Conservation (phyloP, 2,797 vertebrate species). For the Myripristis jacobus region DNA sequence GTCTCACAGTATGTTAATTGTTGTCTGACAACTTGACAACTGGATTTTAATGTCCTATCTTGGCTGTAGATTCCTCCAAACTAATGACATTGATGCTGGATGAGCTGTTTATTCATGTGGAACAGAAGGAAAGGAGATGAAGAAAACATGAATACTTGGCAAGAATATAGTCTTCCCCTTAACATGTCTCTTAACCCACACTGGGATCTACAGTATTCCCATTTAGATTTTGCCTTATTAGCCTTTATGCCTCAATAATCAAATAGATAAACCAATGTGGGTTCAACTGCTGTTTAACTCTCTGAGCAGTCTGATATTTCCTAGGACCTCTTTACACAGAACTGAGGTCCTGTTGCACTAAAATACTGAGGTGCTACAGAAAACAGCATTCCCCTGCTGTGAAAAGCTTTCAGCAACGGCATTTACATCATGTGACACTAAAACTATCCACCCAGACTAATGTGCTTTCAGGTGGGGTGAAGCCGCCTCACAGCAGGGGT, state of each 20-base stretch:
- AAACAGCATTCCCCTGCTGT: conserved; percentile 6
- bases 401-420: conserved; percentile 5
- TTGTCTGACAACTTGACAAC: too few relatives aligned
- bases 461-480: not conserved
- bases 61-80: not conserved
- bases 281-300: not conserved
- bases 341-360: conserved; percentile 28
- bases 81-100: not conserved
- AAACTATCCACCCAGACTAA: not conserved
- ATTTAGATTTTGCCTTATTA: conserved; percentile 3
- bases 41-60: too few relatives aligned
- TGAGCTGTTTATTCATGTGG: not conserved
- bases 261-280: conserved; percentile 6
- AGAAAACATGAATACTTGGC: not conserved
- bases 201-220: not conserved
- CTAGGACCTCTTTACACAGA: conserved; percentile 31
- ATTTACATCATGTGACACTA: conserved; percentile 4
- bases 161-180: not conserved
- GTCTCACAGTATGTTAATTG: not conserved
- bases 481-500: not conserved
- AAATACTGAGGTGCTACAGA: not conserved
- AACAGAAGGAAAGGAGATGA: not conserved
- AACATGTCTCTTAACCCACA: not conserved
- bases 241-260: not conserved
- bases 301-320: conserved; percentile 30